Evolutionary conservation across 2,797 vertebrate species (phyloP).

Genomic region (Bothrops alternatus): DNA sequence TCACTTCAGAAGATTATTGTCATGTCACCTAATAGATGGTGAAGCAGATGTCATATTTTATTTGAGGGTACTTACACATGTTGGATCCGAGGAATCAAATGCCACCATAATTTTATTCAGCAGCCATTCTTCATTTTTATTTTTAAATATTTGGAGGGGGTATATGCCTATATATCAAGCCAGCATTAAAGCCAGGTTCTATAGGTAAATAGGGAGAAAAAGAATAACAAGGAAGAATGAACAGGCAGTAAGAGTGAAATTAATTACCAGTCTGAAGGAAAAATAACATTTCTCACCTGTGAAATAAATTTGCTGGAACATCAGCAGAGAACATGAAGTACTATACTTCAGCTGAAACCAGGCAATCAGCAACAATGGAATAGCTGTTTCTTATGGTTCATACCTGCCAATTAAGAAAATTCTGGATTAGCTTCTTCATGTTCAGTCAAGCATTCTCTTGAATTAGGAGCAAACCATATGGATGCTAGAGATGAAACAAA

Average conservation of each 20-base stretch:
- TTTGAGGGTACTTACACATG: conserved; percentile 3
- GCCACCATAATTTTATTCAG: conserved; percentile 18
- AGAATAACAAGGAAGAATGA: background rate
- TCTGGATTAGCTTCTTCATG: background rate
- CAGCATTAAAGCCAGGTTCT: background rate
- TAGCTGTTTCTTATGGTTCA: background rate
- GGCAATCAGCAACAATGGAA: background rate
- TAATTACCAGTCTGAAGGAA: background rate
- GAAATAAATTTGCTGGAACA: background rate
- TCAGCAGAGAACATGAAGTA: background rate
- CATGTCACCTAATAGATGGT: conserved; percentile 18
- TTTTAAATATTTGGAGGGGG: background rate
- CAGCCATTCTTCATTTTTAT: background rate
- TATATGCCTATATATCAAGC: background rate
- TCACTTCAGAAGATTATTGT: conserved; percentile 29
- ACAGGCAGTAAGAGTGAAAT: background rate
- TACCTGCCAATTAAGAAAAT: background rate
- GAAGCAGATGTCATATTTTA: conserved; percentile 21
- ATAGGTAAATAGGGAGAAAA: background rate
- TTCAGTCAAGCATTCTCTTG: background rate
- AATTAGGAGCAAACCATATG: background rate
- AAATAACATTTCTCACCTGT: background rate
- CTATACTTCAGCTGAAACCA: background rate
- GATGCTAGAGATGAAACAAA: background rate
- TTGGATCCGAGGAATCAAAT: conserved; percentile 14